Evolutionary conservation across 2,113 vertebrate genomes (phyloP).

Genomic region (Sylvietta virens): DNA sequence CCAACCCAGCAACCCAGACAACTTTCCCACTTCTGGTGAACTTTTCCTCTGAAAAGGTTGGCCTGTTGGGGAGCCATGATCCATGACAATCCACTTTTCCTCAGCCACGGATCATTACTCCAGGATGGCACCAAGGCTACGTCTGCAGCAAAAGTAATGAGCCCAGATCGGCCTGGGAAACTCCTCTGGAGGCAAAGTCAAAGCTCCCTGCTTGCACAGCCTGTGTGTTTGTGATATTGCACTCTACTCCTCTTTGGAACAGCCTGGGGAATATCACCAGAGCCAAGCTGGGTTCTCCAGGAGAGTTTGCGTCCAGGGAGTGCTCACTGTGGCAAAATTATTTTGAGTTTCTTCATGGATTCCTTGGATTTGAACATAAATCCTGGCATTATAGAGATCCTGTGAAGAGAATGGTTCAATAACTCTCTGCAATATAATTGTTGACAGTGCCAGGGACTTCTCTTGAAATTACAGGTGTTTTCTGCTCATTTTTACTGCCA

Average conservation of each 20-base stretch:
- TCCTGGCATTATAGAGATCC: not conserved
- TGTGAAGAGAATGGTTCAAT: not conserved
- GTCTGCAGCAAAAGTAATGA: not conserved
- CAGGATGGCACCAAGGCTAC: not conserved
- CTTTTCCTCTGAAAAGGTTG: constrained; percentile 14
- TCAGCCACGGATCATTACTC: constrained; percentile 21
- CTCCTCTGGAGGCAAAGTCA: not conserved
- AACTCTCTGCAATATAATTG: not conserved
- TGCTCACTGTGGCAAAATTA: not conserved
- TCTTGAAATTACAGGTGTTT: not conserved
- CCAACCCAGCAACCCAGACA: not conserved
- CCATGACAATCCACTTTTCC: constrained; percentile 8
- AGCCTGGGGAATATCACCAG: not conserved
- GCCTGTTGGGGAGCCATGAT: not conserved
- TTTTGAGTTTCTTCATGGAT: not conserved
- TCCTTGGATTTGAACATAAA: not conserved
- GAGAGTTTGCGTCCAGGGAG: not conserved
- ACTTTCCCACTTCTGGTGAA: not conserved
- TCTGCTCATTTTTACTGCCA: not conserved
- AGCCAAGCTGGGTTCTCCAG: not conserved
- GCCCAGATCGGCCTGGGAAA: not conserved
- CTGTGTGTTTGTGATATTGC: not conserved
- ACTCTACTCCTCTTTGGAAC: rapidly evolving
- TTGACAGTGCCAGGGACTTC: not conserved
- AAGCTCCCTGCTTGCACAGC: not conserved